Base-by-base conservation (phyloP, 2,888 invertebrate species). In the Xylophagus ater region DNA sequence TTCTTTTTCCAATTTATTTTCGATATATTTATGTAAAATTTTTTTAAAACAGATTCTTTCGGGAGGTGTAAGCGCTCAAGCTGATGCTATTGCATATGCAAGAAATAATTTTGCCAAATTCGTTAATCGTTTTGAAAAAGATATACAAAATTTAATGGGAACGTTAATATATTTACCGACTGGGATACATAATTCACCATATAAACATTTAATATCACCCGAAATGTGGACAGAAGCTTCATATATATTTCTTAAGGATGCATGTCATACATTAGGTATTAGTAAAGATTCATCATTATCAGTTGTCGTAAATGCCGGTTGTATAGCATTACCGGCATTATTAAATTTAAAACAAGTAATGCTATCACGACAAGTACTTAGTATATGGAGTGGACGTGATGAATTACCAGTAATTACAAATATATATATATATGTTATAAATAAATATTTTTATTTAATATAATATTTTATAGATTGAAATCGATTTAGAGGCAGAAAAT, bases 361-460 rank as follows among this genome's bases (percentile, higher is more conserved):
- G 87, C 76, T 81, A 61, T 83, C 86, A 42, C 68, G 86, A 49
- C 84, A 87, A 65, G 94, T 94, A 31, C 76, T 87, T 36, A 87
- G 87, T 37, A 90, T 96, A 53, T 96, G 96, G 94, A 86, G 81
- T 53, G 86, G 87, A 56, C 80, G 81, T 57, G 96, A 97, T 61
- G 97, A 98, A 69, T 72, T 98, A 56, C 98, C 98, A 4, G 86
- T 92, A 66, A 71, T 73, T 67, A 26, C 36, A 14, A 20, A 20
- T 13, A 5, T 33, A 15, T 29, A 15, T 34, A 25, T 25, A 15
- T 33, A 10, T 14, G 13, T 28, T 14, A 23, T 26, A 34, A 38
- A 24, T 34, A 24, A 29, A 32, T 13, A 2, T 26, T 25, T n/a
- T 23, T 20, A 21, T 9, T 21, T 21, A 21, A 21, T 21, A 21